Evolutionary conservation across 2,888 invertebrate genomes (phyloP), one percentile per base, ranked within the genome.

Genomic region (Eristalis tenax): DNA sequence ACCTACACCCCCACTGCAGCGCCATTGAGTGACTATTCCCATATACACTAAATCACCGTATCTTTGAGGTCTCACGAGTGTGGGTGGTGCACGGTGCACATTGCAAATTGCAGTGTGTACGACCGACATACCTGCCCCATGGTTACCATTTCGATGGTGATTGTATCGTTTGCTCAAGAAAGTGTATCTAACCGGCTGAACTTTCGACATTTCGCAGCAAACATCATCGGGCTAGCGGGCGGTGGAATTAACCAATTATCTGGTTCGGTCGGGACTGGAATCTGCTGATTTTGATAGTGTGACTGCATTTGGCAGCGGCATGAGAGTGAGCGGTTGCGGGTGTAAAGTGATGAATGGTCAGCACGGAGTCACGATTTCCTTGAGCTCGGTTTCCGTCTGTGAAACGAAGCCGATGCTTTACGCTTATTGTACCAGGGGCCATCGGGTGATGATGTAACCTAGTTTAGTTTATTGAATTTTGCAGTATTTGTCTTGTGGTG

Each of bases 201-300:
- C 76, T 77, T 71, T 81, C 76, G 81, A 77, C 81, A 85, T 85
- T 85, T 85, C 43, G 26, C 40, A 68, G 81, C 56, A 68, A 81
- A 71, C 63, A 83, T 43, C 59, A 38, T 59, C 69, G 50, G 43
- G 57, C 40, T 73, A 56, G 61, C 56, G 50, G 64, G 40, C 56
- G 50, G 64, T 22, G n/a, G 79, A 28, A 26, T 65, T 59, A 77
- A 50, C 82, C 82, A 85, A 85, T 82, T 85, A 81, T 63, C 66
- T 59, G 65, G 35, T 71, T 70, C 40, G 66, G 35, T 28, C 63
- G 66, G 71, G 65, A 56, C 70, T 50, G 35, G 28, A 71, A 56
- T 75, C 68, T 57, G 76, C 26, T 65, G 64, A 81, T 61, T 79
- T 38, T 40, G 26, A 68, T 40, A 43, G 70, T 71, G 57, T 64